Evolutionary conservation across 2,797 vertebrate species (phyloP), one percentile per base, ranked within the genome.

Genomic region (Streptopelia turtur): DNA sequence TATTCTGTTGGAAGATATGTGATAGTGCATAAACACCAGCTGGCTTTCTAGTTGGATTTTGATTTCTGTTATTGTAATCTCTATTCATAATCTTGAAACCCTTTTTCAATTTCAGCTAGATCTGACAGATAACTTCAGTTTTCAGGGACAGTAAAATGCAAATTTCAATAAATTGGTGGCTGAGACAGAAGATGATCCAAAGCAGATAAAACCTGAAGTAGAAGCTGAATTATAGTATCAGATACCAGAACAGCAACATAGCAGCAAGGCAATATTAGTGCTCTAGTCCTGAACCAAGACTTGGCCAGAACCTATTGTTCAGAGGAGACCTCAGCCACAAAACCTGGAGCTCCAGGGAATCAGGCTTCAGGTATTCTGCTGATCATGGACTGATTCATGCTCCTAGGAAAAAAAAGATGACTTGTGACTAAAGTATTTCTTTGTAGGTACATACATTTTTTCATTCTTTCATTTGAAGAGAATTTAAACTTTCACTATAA

Each of bases 371-470:
- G 7, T 2, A 1, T 14, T 75, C 49, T 68, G 23, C 23, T 90
- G 39, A 16, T 28, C 52, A 14, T 45, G 20, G 20, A 60, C 41
- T 0, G 0, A 28, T 57, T 64, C 14, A 3, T 4, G 4, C 28
- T 80, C 56, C 9, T 59, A 43, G 35, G 17, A 52, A 74, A 90
- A 35, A 37, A 70, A 76, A 14, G 35, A 59, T 30, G 43, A 13
- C 16, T 56, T 71, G 25, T 27, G 14, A 69, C 39, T 21, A 6
- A 87, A 57, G 18, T 25, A 14, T 55, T 72, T 87, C 5, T 72
- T 72, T 57, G 27, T 22, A 41, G 4, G 11, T 21, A 30, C 0
- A 5, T 23, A 23, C 7, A 24, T 68, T 39, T 83, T 60, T 13
- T 37, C 4, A 8, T n/a, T 35, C 12, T 43, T 59, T 61, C n/a